phyloP scores from a whole-genome alignment of 1,140 invertebrate genomes.

The Mactra quadrangularis region DNA sequence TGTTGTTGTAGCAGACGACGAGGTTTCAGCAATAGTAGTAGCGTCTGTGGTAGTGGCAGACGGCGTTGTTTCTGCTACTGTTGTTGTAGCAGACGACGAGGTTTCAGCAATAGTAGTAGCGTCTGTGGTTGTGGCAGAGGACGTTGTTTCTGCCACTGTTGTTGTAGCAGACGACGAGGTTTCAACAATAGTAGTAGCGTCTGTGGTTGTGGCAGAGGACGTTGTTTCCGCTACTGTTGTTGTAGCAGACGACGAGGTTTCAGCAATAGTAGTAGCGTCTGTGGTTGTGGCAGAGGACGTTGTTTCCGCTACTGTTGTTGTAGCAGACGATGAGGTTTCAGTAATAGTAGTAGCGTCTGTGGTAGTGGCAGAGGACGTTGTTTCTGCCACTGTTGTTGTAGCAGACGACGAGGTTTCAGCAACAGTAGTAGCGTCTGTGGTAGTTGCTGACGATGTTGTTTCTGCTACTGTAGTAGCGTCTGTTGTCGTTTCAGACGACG shows the following conservation, averaged over 20 bases:
- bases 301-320: constrained; percentile 8
- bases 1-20: neutral
- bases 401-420: neutral
- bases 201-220: neutral
- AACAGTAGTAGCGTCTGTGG: constrained; percentile 20
- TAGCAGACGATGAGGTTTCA: neutral
- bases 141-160: neutral
- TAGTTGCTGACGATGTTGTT: neutral
- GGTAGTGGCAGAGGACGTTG: neutral
- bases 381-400: constrained; percentile 4
- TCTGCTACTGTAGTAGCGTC: neutral
- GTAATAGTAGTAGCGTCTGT: constrained; percentile 1
- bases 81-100: neutral
- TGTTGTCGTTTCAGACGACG: constrained; percentile 17
- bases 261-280: neutral
- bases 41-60: neutral
- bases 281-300: neutral
- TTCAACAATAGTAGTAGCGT: constrained; percentile 4
- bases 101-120: constrained; percentile 8
- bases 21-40: neutral
- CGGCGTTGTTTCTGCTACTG: neutral
- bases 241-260: neutral
- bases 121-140: neutral
- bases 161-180: neutral
- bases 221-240: constrained; percentile 12